phyloP scores from a whole-genome alignment of 2,113 vertebrate genomes.

The Coturnix japonica region DNA sequence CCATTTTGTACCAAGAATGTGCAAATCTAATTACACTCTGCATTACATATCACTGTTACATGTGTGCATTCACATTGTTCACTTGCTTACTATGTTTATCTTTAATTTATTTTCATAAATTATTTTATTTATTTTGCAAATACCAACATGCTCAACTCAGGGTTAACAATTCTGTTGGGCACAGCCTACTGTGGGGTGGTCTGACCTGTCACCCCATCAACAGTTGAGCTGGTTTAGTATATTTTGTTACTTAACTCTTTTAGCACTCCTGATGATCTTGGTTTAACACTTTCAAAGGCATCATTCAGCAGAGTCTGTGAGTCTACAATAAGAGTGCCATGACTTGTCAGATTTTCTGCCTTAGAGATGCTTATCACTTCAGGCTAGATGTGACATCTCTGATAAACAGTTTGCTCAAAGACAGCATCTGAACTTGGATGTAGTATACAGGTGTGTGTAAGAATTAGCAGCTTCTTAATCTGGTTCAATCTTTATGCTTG shows the following conservation, averaged over 20 bases:
- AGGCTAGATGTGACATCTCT: background rate
- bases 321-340: background rate
- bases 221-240: rapidly evolving
- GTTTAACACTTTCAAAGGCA: background rate
- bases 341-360: background rate
- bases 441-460: background rate
- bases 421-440: background rate
- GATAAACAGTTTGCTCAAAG: background rate
- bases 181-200: background rate
- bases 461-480: background rate
- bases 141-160: background rate
- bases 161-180: background rate
- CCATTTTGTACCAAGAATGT: background rate
- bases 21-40: background rate
- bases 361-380: background rate
- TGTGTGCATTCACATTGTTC: background rate
- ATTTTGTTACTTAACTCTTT: background rate
- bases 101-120: background rate
- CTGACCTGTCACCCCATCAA: background rate
- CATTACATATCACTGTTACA: background rate
- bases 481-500: background rate
- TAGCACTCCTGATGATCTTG: background rate
- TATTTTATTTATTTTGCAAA: background rate
- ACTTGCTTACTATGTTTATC: background rate
- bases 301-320: background rate